These are phyloP conservation scores for Aphis craccivora DNA, from an alignment of 1,140 invertebrate species.

Conservation along the genomic window DNA sequence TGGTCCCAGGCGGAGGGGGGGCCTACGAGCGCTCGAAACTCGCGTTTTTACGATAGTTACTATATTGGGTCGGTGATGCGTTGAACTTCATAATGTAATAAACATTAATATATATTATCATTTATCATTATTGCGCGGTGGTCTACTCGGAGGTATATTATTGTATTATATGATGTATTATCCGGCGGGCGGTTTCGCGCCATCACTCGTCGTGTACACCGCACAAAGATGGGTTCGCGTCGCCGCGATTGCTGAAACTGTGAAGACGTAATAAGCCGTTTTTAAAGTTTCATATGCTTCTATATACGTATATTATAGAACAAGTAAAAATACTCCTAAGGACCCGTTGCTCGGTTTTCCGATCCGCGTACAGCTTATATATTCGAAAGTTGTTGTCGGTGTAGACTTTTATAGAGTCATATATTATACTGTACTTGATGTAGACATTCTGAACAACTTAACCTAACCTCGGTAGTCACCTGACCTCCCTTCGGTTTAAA, in stretches of 20 bases:
- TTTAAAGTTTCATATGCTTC: background rate
- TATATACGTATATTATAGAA: no score
- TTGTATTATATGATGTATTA: background rate
- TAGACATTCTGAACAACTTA: no score
- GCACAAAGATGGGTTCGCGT: background rate
- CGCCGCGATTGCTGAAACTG: no score
- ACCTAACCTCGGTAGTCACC: no score
- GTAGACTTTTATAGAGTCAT: no score
- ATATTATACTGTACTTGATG: no score
- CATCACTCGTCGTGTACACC: background rate
- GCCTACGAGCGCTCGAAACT: background rate
- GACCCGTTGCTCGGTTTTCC: background rate
- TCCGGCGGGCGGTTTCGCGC: background rate
- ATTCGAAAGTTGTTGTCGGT: background rate
- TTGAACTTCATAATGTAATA: background rate
- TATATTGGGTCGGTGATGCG: background rate
- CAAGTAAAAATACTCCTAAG: background rate
- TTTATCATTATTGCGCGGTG: background rate
- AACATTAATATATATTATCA: background rate
- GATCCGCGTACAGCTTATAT: no score
- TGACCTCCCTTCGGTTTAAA: no score
- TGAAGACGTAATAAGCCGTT: background rate
- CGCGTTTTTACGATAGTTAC: slow-evolving; percentile 24
- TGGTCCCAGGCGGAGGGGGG: background rate
- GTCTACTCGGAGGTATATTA: background rate